Conservation (phyloP, 1,140 invertebrate genomes). For the Agraylea sexmaculata region DNA sequence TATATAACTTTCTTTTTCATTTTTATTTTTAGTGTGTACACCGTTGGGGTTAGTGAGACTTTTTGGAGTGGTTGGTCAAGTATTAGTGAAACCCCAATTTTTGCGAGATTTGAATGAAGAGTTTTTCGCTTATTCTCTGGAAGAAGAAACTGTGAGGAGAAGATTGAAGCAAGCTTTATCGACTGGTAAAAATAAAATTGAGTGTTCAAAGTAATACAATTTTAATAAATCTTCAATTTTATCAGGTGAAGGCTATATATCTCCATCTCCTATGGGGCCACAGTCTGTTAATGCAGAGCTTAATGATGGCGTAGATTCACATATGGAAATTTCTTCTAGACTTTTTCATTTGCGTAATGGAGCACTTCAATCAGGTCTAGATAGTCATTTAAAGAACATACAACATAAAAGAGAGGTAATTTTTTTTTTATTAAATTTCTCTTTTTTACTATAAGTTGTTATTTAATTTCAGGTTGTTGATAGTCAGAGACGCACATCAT, state of each 20-base stretch:
- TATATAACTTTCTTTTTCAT: constrained; percentile 10
- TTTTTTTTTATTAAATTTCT: too few species aligned
- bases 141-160: constrained; percentile 66
- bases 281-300: constrained; percentile 31
- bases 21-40: constrained; percentile 68
- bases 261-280: constrained; percentile 52
- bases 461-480: constrained; percentile 48
- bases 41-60: constrained; percentile 84
- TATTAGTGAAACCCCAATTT: constrained; percentile 86
- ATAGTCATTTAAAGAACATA: constrained; percentile 45
- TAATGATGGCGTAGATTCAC: constrained; percentile 37
- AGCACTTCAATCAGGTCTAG: constrained; percentile 49
- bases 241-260: constrained; percentile 43
- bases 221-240: neutral
- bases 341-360: constrained; percentile 53
- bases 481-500: constrained; percentile 70
- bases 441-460: too few species aligned
- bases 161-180: constrained; percentile 54
- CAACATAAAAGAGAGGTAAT: constrained; percentile 41
- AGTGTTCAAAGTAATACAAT: neutral
- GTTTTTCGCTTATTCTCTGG: constrained; percentile 66
- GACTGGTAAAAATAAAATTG: constrained; percentile 35
- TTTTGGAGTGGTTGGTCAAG: constrained; percentile 81
- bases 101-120: constrained; percentile 82
- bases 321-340: constrained; percentile 28